Base-by-base conservation (phyloP, 2,113 vertebrate genomes). In the Microcebus jonahi region DNA sequence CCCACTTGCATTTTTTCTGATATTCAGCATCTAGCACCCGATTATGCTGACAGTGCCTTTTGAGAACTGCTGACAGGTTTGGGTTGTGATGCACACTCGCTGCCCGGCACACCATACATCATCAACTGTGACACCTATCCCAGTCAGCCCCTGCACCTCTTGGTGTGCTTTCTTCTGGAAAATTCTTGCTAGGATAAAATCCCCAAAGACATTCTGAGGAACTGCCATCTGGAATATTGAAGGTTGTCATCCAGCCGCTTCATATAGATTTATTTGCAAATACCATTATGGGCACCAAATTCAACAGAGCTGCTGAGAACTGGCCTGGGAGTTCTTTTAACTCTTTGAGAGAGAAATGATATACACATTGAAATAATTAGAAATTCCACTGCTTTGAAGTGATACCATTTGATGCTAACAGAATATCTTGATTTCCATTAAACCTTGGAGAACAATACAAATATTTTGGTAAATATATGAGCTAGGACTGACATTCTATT, bases 161-260 rank as follows among this genome's bases (percentile, higher is more conserved):
- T 57, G 48, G 12, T 92, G 88, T 91, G 73, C 91, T 93, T 59
- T 97, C 89, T 97, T 95, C 91, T 94, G 97, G 93, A 97, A 97
- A 94, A 67, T 91, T 91, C 83, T 90, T 59, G 20, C 45, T 8
- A 63, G 42, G 67, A 59, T 81, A 57, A 83, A 91, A 76, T 96
- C 85, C 79, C 95, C 63, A 93, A 94, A 86, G 97, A 91, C 25
- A 25, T 73, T 68, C 18, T 0, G 9, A 73, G 63, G 68, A 93
- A 79, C 13, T 88, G 68, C 96, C 97, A 97, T 95, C 89, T 93
- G 93, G 81, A 93, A 86, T 86, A 88, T 17, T 67, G 50, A 90
- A 82, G 18, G 20, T n/a, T 59, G 77, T 94, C 89, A 97, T 63
- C 20, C 79, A 2, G 3, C 20, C 36, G 61, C 15, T 50, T 94